phyloP scores from a whole-genome alignment of 92 coral and sea anemone genomes.

The Porites divaricata region DNA sequence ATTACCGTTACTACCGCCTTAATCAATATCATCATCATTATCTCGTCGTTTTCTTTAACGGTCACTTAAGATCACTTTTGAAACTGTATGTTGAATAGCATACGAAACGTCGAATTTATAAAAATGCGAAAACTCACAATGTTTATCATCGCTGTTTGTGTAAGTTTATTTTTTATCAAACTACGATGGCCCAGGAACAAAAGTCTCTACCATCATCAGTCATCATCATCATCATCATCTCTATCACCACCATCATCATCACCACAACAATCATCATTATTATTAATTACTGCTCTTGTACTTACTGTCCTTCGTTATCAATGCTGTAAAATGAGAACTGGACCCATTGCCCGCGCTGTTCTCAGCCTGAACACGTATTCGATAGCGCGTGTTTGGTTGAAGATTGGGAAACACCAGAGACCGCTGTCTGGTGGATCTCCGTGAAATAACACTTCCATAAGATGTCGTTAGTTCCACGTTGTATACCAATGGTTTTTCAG shows the following conservation, averaged over 20 bases:
- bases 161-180: no score
- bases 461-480: conserved; percentile 21
- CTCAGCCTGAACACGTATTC: conserved; percentile 40
- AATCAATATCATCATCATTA: no score
- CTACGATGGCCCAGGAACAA: no score
- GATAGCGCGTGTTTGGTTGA: conserved; percentile 8
- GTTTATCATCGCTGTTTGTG: no score
- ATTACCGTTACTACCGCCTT: no score
- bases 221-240: not conserved
- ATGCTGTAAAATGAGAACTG: conserved; percentile 3
- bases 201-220: no score
- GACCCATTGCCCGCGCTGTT: conserved; percentile 46
- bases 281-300: not conserved
- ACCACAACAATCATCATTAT: not conserved
- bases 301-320: conserved; percentile 17
- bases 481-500: not conserved
- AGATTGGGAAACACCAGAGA: conserved; percentile 12
- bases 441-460: not conserved
- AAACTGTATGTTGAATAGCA: no score
- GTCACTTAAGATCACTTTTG: no score
- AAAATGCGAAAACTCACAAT: no score
- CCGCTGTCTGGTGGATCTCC: not conserved
- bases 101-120: no score
- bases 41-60: no score
- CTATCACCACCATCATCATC: not conserved